Conservation (phyloP, 2,113 vertebrate species). For the Gymnocephalus cernua region DNA sequence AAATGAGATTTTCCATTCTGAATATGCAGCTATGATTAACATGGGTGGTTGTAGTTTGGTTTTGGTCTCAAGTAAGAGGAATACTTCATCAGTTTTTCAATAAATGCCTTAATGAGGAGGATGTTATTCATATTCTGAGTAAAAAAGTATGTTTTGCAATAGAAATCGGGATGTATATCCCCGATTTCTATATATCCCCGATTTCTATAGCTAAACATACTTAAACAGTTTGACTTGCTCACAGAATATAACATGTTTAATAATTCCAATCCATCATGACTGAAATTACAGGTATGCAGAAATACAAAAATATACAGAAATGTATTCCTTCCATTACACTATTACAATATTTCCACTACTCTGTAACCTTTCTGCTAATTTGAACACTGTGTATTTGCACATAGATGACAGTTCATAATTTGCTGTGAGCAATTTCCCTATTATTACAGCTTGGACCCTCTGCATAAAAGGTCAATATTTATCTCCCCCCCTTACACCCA, state of each 20-base stretch:
- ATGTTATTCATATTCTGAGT: slow-evolving; percentile 16
- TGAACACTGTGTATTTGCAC: slow-evolving; percentile 67
- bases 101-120: background rate
- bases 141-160: background rate
- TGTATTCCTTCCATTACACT: slow-evolving; percentile 31
- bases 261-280: slow-evolving; percentile 12
- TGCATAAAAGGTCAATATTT: slow-evolving; percentile 70
- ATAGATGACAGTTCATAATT: slow-evolving; percentile 71
- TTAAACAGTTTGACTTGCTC: slow-evolving; percentile 29
- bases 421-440: slow-evolving; percentile 63
- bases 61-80: background rate
- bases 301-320: slow-evolving; percentile 32
- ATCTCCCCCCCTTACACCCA: slow-evolving; percentile 36
- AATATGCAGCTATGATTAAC: slow-evolving; percentile 16
- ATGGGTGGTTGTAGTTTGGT: background rate
- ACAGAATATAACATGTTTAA: slow-evolving; percentile 16
- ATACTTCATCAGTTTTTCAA: slow-evolving; percentile 7
- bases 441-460: slow-evolving; percentile 65
- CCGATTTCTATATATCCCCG: background rate
- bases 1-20: slow-evolving; percentile 1
- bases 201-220: background rate
- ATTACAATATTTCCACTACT: slow-evolving; percentile 40
- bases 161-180: background rate
- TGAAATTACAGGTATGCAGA: slow-evolving; percentile 33
- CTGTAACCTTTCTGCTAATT: slow-evolving; percentile 69